A percentile compares a stretch with the other conserved stretches of the same genome.
phyloP scores from a whole-genome alignment of 2,888 invertebrate genomes.

The Parthenolecanium corni region DNA sequence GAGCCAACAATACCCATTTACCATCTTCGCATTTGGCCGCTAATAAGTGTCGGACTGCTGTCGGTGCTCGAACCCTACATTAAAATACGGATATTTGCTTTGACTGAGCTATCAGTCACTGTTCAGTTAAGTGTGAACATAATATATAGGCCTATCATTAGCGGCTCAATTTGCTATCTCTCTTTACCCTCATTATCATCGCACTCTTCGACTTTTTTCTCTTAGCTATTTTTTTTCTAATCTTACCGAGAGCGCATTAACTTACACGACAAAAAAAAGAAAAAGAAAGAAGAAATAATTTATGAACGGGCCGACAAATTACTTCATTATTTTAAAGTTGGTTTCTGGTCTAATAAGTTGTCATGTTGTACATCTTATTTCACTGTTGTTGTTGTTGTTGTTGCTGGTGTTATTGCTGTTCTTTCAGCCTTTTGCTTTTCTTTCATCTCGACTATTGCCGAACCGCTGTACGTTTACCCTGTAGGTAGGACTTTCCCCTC shows the following conservation, averaged over 20 bases:
- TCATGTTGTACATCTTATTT: constrained; percentile 11
- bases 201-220: not conserved
- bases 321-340: constrained; percentile 24
- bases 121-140: constrained; percentile 29
- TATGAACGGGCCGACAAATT: constrained; percentile 22
- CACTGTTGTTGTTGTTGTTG: not conserved
- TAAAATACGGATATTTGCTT: constrained; percentile 23
- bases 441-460: too few species aligned
- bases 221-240: not conserved
- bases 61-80: constrained; percentile 19
- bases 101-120: constrained; percentile 29
- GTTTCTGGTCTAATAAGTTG: constrained; percentile 21
- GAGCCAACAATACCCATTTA: constrained; percentile 21
- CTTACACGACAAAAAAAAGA: constrained; percentile 5
- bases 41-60: constrained; percentile 18
- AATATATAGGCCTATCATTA: constrained; percentile 29
- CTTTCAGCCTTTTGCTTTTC: too few species aligned
- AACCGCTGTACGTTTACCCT: too few species aligned
- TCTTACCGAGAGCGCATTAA: constrained; percentile 14
- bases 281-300: constrained; percentile 8
- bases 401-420: too few species aligned
- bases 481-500: too few species aligned
- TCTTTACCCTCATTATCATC: constrained; percentile 15
- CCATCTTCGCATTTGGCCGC: constrained; percentile 1
- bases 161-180: constrained; percentile 27